Percentiles rank a stretch among this genome's conserved stretches.
Conservation (phyloP, 1,140 invertebrate genomes). For the Camponotus vicinus region DNA sequence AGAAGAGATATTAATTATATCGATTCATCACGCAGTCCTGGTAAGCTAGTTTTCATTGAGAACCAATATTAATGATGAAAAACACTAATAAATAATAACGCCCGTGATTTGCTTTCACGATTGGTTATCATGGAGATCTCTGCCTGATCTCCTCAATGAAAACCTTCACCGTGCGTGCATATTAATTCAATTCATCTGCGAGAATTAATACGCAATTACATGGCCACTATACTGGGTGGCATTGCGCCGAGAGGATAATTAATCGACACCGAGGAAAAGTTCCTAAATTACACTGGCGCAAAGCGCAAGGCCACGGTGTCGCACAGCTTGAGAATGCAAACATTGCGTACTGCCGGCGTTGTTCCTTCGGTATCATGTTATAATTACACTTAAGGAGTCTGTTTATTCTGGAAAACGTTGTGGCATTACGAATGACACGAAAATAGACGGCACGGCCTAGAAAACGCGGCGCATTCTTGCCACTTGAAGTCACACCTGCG, state of each 20-base stretch:
- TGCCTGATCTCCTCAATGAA: slow-evolving; percentile 23
- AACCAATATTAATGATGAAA: slow-evolving; percentile 6
- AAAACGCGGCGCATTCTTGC: slow-evolving; percentile 5
- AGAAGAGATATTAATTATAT: background rate
- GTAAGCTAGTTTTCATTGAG: slow-evolving; percentile 9
- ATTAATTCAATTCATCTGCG: slow-evolving; percentile 74
- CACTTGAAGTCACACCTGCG: slow-evolving; percentile 27
- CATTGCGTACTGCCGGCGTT: background rate
- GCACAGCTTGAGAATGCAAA: slow-evolving; percentile 41
- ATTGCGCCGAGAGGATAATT: slow-evolving; percentile 57
- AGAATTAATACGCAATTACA: slow-evolving; percentile 72
- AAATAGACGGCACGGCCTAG: slow-evolving; percentile 13
- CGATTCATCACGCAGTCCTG: background rate
- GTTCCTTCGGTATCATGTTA: slow-evolving; percentile 46
- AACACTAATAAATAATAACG: slow-evolving; percentile 17
- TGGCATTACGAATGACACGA: slow-evolving; percentile 42
- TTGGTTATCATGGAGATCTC: slow-evolving; percentile 17
- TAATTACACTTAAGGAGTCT: slow-evolving; percentile 66
- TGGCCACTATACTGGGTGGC: slow-evolving; percentile 68
- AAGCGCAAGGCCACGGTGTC: slow-evolving; percentile 44
- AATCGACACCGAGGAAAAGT: slow-evolving; percentile 66
- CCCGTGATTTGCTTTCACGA: background rate
- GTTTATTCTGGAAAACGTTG: slow-evolving; percentile 68
- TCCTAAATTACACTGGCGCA: slow-evolving; percentile 67
- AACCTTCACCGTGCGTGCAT: slow-evolving; percentile 42